Percentiles rank a stretch among this genome's conserved stretches.
phyloP scores from a whole-genome alignment of 2,113 vertebrate genomes.

The Tapirus terrestris region DNA sequence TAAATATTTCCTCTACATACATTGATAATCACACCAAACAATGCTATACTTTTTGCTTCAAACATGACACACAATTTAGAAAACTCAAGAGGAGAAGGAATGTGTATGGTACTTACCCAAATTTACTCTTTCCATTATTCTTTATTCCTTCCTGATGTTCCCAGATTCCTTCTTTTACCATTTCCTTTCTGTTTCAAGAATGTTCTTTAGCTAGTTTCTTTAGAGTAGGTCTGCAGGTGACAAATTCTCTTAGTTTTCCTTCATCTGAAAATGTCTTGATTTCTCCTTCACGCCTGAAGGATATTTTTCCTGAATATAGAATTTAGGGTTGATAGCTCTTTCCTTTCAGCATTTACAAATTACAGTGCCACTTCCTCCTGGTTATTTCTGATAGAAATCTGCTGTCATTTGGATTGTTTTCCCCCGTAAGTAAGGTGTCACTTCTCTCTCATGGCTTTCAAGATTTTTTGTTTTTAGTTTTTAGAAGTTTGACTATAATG shows the following conservation, averaged over 20 bases:
- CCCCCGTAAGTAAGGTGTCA: neutral
- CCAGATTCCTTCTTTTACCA: neutral
- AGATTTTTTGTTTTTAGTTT: neutral
- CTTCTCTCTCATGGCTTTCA: neutral
- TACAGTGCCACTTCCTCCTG: neutral
- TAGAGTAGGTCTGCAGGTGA: neutral
- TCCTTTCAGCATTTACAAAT: neutral
- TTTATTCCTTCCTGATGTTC: neutral
- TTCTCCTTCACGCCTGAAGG: neutral
- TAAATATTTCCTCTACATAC: neutral
- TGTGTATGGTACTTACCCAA: neutral
- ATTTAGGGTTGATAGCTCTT: neutral
- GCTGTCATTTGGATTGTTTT: neutral
- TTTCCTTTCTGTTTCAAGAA: neutral
- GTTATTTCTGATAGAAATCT: neutral
- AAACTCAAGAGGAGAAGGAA: neutral
- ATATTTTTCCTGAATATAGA: neutral
- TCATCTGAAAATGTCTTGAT: neutral
- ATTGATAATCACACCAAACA: neutral
- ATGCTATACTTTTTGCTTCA: neutral
- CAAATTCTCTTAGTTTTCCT: neutral
- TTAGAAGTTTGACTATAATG: neutral
- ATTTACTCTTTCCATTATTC: neutral
- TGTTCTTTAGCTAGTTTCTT: neutral
- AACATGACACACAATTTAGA: neutral